Conservation (phyloP, 64 coral and sea anemone species). For the Montipora cactus region DNA sequence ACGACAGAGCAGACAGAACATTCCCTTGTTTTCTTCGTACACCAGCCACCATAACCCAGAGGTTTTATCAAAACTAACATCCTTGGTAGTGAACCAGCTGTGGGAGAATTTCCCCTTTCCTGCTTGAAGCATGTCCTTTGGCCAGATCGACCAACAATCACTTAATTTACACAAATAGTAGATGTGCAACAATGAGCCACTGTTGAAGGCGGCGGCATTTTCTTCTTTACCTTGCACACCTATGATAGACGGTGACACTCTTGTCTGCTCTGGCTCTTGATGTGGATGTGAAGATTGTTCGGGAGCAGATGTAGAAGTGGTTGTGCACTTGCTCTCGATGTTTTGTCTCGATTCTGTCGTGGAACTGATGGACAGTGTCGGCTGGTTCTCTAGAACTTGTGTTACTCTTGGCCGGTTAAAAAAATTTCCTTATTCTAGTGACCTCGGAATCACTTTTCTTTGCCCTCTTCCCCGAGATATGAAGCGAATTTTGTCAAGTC, state of each 20-base stretch:
- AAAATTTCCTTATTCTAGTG: too few relatives aligned
- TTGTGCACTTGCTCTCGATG: constrained; percentile 20
- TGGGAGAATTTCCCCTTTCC: constrained; percentile 52
- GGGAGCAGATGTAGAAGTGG: constrained; percentile 59
- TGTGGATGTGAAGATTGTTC: constrained; percentile 40
- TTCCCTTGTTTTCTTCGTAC: too few relatives aligned
- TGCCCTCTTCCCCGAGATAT: too few relatives aligned
- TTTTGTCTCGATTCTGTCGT: too few relatives aligned
- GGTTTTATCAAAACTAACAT: constrained; percentile 54
- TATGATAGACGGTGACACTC: constrained; percentile 61
- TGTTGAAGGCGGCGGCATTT: constrained; percentile 56
- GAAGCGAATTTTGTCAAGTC: too few relatives aligned
- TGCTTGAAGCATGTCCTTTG: constrained; percentile 37
- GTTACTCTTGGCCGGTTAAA: too few relatives aligned
- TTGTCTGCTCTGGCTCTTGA: constrained; percentile 56
- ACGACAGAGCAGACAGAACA: constrained; percentile 31
- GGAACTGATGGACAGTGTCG: too few relatives aligned
- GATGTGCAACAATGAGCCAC: neutral
- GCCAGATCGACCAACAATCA: constrained; percentile 61
- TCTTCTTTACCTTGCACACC: constrained; percentile 66
- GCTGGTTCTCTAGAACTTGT: too few relatives aligned
- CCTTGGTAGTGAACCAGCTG: constrained; percentile 50
- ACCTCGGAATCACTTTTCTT: too few relatives aligned
- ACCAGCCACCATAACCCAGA: constrained; percentile 33
- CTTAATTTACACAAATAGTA: constrained; percentile 71